Evolutionary conservation across 2,888 invertebrate species (phyloP).

Genomic region (Nemotelus nigrinus): DNA sequence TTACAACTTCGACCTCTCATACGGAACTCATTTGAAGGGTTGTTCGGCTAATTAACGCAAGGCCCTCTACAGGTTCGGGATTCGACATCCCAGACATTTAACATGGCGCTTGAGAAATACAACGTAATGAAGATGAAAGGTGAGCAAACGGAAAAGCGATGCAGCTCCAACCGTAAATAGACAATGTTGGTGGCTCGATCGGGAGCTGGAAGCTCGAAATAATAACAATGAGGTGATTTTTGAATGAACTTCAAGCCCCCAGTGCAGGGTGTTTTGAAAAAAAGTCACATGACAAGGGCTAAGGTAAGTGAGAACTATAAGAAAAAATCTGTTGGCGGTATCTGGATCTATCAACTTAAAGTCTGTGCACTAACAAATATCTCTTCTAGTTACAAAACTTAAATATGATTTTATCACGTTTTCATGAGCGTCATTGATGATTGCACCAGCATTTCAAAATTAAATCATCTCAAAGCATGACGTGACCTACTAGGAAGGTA

Average conservation of each 20-base stretch:
- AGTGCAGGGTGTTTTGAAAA: background rate
- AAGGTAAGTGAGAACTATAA: too few species aligned
- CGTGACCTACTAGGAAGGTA: background rate
- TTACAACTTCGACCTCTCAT: constrained; percentile 27
- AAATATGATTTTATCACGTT: too few species aligned
- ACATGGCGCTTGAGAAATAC: constrained; percentile 16
- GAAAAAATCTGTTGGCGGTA: too few species aligned
- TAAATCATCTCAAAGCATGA: background rate
- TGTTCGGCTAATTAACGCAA: constrained; percentile 44
- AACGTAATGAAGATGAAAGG: constrained; percentile 42
- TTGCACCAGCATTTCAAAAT: background rate
- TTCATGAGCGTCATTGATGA: too few species aligned
- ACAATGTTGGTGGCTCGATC: constrained; percentile 15
- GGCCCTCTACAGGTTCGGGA: constrained; percentile 19
- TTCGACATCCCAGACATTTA: constrained; percentile 23
- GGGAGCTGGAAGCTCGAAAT: constrained; percentile 5
- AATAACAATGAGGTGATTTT: background rate
- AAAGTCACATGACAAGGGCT: too few species aligned
- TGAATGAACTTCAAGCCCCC: background rate
- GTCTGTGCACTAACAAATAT: too few species aligned
- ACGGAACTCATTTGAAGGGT: constrained; percentile 35
- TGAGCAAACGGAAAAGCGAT: constrained; percentile 4
- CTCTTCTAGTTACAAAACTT: too few species aligned
- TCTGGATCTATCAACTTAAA: too few species aligned
- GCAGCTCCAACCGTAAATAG: background rate